These are phyloP conservation scores for Sepiola atlantica DNA, from an alignment of 2,888 invertebrate genomes.

Conservation along the genomic window DNA sequence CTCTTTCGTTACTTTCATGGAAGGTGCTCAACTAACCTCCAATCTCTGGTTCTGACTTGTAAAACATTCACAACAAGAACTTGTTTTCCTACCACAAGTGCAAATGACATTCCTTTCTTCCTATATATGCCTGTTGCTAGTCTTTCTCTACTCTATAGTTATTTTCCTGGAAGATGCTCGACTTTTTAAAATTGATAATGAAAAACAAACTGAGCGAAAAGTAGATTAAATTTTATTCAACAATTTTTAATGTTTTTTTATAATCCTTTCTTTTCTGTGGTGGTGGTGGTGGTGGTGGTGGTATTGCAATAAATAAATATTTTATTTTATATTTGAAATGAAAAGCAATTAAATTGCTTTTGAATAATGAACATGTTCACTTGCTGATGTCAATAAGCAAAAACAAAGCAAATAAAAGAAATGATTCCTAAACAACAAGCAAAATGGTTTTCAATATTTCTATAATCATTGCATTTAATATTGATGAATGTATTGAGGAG, in stretches of 20 bases:
- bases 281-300: not conserved
- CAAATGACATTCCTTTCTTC: too few relatives aligned
- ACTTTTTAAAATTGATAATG: too few relatives aligned
- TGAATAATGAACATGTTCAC: not conserved
- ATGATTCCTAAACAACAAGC: not conserved
- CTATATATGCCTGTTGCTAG: too few relatives aligned
- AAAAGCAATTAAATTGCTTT: not conserved
- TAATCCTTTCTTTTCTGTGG: not conserved
- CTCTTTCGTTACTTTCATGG: too few relatives aligned
- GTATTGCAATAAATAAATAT: constrained; percentile 15
- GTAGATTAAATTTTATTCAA: not conserved
- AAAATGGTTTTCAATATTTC: not conserved
- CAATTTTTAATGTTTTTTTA: not conserved
- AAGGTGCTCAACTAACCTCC: too few relatives aligned
- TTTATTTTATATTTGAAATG: not conserved
- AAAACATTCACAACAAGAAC: too few relatives aligned
- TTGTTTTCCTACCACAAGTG: too few relatives aligned
- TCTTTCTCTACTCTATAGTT: too few relatives aligned
- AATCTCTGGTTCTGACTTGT: too few relatives aligned
- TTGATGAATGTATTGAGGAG: not conserved
- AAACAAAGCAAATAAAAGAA: not conserved
- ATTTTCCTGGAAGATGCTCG: too few relatives aligned
- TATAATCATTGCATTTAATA: not conserved
- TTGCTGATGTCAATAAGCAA: not conserved
- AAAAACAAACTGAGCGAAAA: not conserved